Evolutionary conservation across 2,888 invertebrate species (phyloP), one percentile per base, ranked within the genome.

Genomic region (Crossocerus cetratus): DNA sequence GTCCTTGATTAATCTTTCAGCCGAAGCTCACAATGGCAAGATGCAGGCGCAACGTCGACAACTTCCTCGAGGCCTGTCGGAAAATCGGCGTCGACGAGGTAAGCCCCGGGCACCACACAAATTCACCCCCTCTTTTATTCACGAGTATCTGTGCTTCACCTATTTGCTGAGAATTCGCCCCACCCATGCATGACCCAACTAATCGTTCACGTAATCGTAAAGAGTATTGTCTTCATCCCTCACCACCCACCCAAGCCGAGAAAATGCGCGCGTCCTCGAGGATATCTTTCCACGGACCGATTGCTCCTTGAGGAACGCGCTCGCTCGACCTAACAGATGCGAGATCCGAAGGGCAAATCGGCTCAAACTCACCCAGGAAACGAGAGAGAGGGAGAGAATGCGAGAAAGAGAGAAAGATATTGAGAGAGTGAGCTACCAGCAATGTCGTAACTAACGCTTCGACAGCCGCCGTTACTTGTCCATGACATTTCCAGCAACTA

Each of bases 1-100:
- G 32, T 61, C 5, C 2, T n/a, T 42, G 23, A 3, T 58, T 11
- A 1, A 0, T 43, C 68, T 72, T 93, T 53, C 91, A 98, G 98
- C 97, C 98, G 45, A 98, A 98, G 91, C 91, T 98, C 82, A 96
- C 98, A n/a, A 96, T 97, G 94, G 97, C 98, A 54, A 94, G 98
- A 85, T 98, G 98, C 92, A 93, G 98, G 85, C 93, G 97, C 87
- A 98, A 98, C 90, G 98, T 98, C 32, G 98, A 98, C 90, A 98
- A 98, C 91, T 98, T 98, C 88, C 91, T 98, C 83, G 97, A 98
- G 87, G 98, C 98, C 21, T 98, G 98, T 91, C 93, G 97, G 74
- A 96, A 94, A 91, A 96, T 98, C 86, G 98, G 98, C 80, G 97
- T 98, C 14, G 96, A 97, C 91, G 97, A 98, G 95, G 98, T 98